A percentile compares a stretch with the other conserved stretches of the same genome.
phyloP scores from a whole-genome alignment of 2,113 vertebrate species.

The Calyptomena viridis region DNA sequence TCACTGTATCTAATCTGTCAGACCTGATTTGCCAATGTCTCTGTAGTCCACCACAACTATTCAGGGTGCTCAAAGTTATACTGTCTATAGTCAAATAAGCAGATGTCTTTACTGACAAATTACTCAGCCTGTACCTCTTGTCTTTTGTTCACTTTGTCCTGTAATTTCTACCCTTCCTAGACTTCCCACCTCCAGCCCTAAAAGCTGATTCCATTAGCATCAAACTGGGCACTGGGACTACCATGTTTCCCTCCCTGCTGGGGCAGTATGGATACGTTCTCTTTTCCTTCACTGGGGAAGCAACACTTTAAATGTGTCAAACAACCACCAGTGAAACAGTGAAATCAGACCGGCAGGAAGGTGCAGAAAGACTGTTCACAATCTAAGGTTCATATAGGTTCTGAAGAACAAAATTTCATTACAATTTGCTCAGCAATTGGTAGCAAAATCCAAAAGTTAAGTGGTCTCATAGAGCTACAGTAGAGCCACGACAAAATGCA shows the following conservation, averaged over 20 bases:
- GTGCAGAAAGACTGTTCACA: not conserved
- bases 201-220: not conserved
- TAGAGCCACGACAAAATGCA: not conserved
- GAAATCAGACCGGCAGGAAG: not conserved
- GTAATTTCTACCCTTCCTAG: not conserved
- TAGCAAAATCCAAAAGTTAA: not conserved
- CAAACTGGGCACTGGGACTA: not conserved
- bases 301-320: not conserved
- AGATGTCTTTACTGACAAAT: not conserved
- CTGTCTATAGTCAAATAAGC: not conserved
- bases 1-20: not conserved
- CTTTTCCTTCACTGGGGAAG: not conserved
- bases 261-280: too few species aligned
- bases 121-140: not conserved
- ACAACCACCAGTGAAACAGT: fast-evolving
- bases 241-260: not conserved
- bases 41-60: not conserved
- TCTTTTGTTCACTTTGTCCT: not conserved
- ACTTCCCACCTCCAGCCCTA: not conserved
- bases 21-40: not conserved
- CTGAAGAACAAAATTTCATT: not conserved
- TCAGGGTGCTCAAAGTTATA: not conserved
- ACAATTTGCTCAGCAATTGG: not conserved
- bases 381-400: not conserved
- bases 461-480: not conserved